A percentile compares a stretch with the other conserved stretches of the same genome.
Conservation (phyloP, 1,140 invertebrate species). For the Battus philenor region DNA sequence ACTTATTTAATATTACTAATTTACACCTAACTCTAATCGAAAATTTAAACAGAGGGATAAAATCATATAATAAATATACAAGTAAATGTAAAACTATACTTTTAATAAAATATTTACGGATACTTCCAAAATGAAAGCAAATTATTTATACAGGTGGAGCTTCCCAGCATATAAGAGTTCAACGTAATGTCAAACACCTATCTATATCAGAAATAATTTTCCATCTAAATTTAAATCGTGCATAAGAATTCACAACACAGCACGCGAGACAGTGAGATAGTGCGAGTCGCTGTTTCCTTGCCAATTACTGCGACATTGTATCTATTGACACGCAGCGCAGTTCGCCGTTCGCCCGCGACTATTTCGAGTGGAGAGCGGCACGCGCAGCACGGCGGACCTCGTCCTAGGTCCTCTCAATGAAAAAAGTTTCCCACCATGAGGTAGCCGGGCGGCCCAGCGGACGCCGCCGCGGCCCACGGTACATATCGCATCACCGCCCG, state of each 20-base stretch:
- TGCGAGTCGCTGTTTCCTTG: constrained; percentile 71
- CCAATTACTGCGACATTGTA: constrained; percentile 72
- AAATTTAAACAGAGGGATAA: no score
- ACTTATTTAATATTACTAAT: no score
- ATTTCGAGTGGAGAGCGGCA: constrained; percentile 56
- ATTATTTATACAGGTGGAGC: constrained; percentile 69
- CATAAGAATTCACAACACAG: constrained; percentile 75
- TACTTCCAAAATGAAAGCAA: constrained; percentile 9
- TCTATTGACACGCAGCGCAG: constrained; percentile 65
- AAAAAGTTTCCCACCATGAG: constrained; percentile 33
- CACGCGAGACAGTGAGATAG: constrained; percentile 73
- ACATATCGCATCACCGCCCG: constrained; percentile 74
- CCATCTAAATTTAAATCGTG: constrained; percentile 71
- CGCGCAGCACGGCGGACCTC: constrained; percentile 30
- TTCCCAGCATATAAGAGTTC: constrained; percentile 72
- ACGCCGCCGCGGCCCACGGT: constrained; percentile 36
- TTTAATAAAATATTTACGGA: constrained; percentile 2
- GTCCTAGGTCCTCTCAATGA: constrained; percentile 45
- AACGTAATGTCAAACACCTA: constrained; percentile 76
- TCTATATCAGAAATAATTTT: constrained; percentile 75
- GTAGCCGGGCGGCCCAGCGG: constrained; percentile 18
- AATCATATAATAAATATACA: no score
- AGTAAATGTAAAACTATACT: background rate
- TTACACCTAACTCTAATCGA: no score
- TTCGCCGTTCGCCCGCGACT: constrained; percentile 56